These are phyloP conservation scores for Clarias laeviceps DNA, from an alignment of 2,797 vertebrate species.

Conservation along the genomic window DNA sequence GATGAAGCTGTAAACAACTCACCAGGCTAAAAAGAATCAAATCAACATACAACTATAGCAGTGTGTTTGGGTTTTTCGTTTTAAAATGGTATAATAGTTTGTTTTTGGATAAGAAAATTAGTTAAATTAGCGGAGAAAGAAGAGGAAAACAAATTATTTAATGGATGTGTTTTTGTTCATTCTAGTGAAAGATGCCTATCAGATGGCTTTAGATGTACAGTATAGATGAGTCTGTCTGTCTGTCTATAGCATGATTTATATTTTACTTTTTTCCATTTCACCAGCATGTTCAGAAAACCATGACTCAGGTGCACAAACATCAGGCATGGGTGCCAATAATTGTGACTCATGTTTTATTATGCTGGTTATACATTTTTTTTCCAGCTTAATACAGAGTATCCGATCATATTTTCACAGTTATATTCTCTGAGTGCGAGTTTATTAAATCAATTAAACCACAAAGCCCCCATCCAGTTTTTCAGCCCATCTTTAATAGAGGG, in stretches of 20 bases:
- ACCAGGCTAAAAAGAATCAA: no score
- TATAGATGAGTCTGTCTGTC: not conserved
- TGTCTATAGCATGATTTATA: not conserved
- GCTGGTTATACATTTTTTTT: no score
- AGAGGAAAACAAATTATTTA: no score
- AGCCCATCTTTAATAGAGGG: not conserved
- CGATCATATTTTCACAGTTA: not conserved
- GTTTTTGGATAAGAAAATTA: no score
- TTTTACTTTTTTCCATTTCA: not conserved
- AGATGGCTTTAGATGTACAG: no score
- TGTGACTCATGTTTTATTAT: not conserved
- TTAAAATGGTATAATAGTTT: no score
- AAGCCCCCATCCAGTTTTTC: not conserved
- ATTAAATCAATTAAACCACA: not conserved
- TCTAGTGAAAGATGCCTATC: no score
- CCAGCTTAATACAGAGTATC: not conserved
- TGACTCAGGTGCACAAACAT: not conserved
- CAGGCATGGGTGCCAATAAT: not conserved
- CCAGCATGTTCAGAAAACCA: not conserved
- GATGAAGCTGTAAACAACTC: no score
- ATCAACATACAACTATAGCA: no score
- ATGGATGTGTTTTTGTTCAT: no score
- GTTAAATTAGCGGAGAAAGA: no score
- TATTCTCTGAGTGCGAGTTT: not conserved
- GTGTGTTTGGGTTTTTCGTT: no score